Evolutionary conservation across 64 coral and sea anemone genomes (phyloP), one percentile per base, ranked within the genome.

Genomic region (Montipora foliosa): DNA sequence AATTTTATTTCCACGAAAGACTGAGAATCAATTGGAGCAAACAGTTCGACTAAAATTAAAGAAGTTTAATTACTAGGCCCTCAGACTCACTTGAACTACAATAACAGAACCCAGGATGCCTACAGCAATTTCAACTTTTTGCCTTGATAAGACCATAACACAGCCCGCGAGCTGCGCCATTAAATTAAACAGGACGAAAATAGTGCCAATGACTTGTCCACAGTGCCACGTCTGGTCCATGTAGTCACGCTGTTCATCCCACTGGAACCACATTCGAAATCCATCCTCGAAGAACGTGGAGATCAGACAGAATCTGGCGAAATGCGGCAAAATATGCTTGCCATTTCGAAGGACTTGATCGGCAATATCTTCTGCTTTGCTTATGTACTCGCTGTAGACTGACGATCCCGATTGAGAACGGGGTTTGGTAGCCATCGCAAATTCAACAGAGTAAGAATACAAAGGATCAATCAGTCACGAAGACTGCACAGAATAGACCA

Each of bases 271-370:
- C 98, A 99, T 99, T 74, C 98, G 92, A 87, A 99, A 91, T 11
- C 98, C 98, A 89, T 99, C 98, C 61, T 99, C 98, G 67, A 99
- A 99, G 79, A 99, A 99, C 5, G 98, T 99, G 12, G 98, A 99
- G 74, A 99, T 96, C 57, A 99, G 87, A 87, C 98, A 99, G 49
- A 99, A 99, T 6, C 98, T 89, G 13, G 98, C 98, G 47, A 99
- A 79, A 87, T 99, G 98, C 4, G 98, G 98, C 44, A 99, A 78
- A 15, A 99, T 70, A 58, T 99, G 95, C 74, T 99, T 99, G 45
- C 95, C 89, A 79, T 99, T 89, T 6, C 98, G 95, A 74, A 99
- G 92, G 58, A 99, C 89, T 94, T 99, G 98, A 79, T 99, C 98
- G 9, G 98, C 98, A 4, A 99, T 17, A 67, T 99, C 98, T 95